These are phyloP conservation scores for Sylvietta virens DNA, from an alignment of 2,113 vertebrate genomes.

Conservation along the genomic window DNA sequence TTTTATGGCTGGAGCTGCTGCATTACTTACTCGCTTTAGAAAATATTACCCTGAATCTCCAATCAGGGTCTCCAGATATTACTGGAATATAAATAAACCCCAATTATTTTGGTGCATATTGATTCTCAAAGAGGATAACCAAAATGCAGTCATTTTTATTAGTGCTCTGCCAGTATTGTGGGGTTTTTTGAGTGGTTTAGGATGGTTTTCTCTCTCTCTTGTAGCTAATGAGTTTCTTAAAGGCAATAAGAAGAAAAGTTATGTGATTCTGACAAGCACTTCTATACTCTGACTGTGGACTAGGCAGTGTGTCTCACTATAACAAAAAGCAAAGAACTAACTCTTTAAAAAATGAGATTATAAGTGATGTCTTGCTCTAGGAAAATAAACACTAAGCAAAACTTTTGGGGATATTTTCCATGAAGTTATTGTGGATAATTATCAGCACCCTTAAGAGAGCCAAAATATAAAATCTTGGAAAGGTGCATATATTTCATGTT, in stretches of 20 bases:
- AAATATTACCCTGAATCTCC: background rate
- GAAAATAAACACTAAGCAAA: slow-evolving; percentile 31
- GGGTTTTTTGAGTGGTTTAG: rapidly evolving
- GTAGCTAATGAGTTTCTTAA: background rate
- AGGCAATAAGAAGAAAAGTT: background rate
- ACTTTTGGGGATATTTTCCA: background rate
- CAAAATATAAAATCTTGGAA: slow-evolving; percentile 31
- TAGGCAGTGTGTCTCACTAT: background rate
- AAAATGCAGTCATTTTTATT: background rate
- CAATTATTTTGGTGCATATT: background rate
- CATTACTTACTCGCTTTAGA: background rate
- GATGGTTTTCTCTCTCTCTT: background rate
- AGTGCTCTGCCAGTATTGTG: background rate
- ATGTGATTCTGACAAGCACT: background rate
- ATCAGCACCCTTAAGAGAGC: background rate
- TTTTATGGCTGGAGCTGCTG: background rate
- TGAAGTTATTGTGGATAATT: background rate
- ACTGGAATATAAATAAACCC: background rate
- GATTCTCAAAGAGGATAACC: background rate
- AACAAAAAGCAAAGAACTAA: background rate
- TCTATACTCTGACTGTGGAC: background rate
- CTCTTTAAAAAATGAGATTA: background rate
- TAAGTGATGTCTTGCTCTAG: background rate
- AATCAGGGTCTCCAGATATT: background rate
- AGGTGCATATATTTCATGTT: slow-evolving; percentile 13